Evolutionary conservation across 2,888 invertebrate species (phyloP), one percentile per base, ranked within the genome.

Genomic region (Erebia palarica): DNA sequence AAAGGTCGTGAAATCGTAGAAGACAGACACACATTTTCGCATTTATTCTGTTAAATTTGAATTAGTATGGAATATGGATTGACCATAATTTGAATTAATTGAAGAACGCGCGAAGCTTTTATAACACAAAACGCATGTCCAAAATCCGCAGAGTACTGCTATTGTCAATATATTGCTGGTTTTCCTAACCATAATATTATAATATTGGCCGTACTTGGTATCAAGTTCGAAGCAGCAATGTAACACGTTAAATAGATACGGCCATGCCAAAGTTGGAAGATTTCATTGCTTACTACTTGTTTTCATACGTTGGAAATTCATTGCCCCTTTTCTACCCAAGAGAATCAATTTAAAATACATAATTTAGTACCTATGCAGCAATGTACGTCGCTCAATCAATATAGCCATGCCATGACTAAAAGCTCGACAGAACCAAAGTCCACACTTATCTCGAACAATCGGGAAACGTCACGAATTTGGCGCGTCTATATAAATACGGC

Each of bases 401-500:
- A 66, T 14, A 44, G 21, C 69, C 66, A 63, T 74, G 65, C 74
- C 77, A 77, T 76, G 77, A 74, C 61, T 18, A 61, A 68, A 70
- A 44, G 21, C 57, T 59, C 27, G 47, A 42, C 58, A 16, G 63
- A 60, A 51, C 69, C 67, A 44, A 65, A 73, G 69, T 75, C 79
- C 79, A 78, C 79, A 75, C 77, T 70, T 78, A 81, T 88, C 90
- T 86, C 84, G 90, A 86, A 85, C 77, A 77, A 76, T 84, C 86
- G 79, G 84, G 84, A 78, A 76, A 76, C 73, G 83, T 84, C 82
- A 79, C 80, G 82, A 82, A 78, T 68, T 73, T 75, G 74, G 78
- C 75, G 75, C 76, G 78, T 63, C 77, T 79, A 81, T 90, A 91
- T 92, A 92, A 90, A 91, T 88, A 87, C 84, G 79, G 79, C 77